Percentiles rank a stretch among this genome's conserved stretches.
These are phyloP conservation scores for Rhinella marina DNA, from an alignment of 2,797 vertebrate genomes.

Conservation along the genomic window DNA sequence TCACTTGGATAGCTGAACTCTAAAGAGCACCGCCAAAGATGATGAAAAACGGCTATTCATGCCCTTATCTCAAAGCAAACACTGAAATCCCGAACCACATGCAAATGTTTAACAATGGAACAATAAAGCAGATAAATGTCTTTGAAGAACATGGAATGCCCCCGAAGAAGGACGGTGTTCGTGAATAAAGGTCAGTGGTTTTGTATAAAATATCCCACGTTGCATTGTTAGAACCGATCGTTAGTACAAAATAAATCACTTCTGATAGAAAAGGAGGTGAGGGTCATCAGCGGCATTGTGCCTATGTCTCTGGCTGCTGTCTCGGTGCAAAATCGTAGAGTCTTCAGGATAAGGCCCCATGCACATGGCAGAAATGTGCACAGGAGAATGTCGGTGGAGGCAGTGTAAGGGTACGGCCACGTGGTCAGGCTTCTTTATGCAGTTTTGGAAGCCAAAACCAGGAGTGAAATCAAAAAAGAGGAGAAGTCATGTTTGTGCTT, in stretches of 20 bases:
- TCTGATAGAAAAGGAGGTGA: neutral
- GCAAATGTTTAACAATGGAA: conserved; percentile 46
- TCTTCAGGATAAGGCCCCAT: neutral
- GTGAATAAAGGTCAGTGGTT: neutral
- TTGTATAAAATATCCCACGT: conserved; percentile 18
- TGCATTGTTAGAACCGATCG: conserved; percentile 1
- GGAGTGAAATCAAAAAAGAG: no score
- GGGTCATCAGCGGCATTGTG: neutral
- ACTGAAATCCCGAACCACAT: conserved; percentile 22
- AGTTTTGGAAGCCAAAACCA: no score
- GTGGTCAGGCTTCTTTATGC: no score
- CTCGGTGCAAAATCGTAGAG: neutral
- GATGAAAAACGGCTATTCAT: conserved; percentile 39
- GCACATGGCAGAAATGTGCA: neutral
- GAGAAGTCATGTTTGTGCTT: no score
- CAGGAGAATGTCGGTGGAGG: neutral
- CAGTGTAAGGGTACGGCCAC: no score
- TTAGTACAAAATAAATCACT: conserved; percentile 17
- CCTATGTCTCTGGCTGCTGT: neutral
- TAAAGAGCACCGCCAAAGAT: conserved; percentile 3
- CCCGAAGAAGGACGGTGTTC: neutral
- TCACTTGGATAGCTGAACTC: neutral
- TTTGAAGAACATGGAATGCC: conserved; percentile 41
- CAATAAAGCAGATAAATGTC: conserved; percentile 43
- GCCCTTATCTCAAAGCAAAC: conserved; percentile 48